Evolutionary conservation across 2,797 vertebrate genomes (phyloP).

Genomic region (Labeo calbasu): DNA sequence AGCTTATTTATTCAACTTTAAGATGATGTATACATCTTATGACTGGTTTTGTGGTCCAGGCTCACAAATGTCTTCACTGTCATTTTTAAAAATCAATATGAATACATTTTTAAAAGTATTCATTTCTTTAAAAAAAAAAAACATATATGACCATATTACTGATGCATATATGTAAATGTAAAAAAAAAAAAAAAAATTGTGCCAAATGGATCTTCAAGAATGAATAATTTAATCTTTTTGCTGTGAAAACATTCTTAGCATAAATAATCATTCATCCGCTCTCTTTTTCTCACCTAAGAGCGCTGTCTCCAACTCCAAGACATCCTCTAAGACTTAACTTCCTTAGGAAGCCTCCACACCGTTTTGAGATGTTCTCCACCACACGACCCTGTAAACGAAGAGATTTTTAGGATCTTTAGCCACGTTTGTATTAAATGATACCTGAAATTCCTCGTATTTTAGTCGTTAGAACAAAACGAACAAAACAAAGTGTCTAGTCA

Average conservation of each 20-base stretch:
- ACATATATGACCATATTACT: too few species aligned
- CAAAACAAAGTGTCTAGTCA: too few species aligned
- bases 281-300: constrained; percentile 82
- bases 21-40: too few species aligned
- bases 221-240: background rate
- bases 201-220: background rate
- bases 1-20: too few species aligned
- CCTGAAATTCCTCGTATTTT: background rate
- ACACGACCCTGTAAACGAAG: constrained; percentile 86
- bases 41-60: too few species aligned
- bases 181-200: background rate
- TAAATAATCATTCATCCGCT: background rate
- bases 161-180: background rate
- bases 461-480: background rate
- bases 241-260: background rate
- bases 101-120: too few species aligned
- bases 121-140: background rate
- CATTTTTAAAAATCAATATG: too few species aligned
- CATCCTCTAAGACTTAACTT: constrained; percentile 95
- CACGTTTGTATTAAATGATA: background rate
- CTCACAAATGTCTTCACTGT: too few species aligned
- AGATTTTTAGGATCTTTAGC: background rate
- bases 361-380: constrained; percentile 98
- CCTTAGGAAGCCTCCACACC: constrained; percentile 94
- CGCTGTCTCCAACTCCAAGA: constrained; percentile 92